Conservation (phyloP, 2,113 vertebrate genomes). For the Sinocyclocheilus rhinocerous region DNA sequence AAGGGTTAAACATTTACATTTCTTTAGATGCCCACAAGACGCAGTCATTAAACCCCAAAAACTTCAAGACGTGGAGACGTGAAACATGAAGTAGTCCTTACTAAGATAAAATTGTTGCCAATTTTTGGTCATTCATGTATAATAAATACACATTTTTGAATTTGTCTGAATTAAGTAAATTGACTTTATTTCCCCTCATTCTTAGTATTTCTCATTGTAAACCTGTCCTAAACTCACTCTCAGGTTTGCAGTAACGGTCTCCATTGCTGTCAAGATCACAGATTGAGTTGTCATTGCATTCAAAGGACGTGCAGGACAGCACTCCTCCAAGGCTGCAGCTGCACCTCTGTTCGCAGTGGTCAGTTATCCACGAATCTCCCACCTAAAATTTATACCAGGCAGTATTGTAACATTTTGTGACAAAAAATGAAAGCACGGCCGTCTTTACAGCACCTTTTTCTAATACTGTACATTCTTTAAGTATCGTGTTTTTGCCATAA, state of each 20-base stretch:
- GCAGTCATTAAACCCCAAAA: not conserved
- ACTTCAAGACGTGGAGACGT: no score
- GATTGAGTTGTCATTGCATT: conserved; percentile 68
- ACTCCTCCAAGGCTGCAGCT: conserved; percentile 66
- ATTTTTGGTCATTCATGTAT: not conserved
- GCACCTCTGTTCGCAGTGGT: conserved; percentile 70
- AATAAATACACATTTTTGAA: not conserved
- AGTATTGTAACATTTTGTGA: not conserved
- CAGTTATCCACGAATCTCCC: conserved; percentile 78
- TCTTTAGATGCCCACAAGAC: not conserved
- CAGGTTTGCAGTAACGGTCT: conserved; percentile 73
- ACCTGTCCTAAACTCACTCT: conserved; percentile 69
- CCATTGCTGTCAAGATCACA: conserved; percentile 70
- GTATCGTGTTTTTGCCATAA: not conserved
- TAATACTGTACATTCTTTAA: not conserved
- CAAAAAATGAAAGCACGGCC: no score
- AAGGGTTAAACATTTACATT: not conserved
- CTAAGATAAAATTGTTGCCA: not conserved
- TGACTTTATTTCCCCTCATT: not conserved
- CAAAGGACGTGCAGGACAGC: conserved; percentile 67
- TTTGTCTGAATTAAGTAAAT: no score
- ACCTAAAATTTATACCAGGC: conserved; percentile 62
- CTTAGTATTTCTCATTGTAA: not conserved
- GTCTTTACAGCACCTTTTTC: no score
- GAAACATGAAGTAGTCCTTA: not conserved